These are phyloP conservation scores for Cardinalis cardinalis DNA, from an alignment of 2,113 vertebrate genomes.

Conservation along the genomic window DNA sequence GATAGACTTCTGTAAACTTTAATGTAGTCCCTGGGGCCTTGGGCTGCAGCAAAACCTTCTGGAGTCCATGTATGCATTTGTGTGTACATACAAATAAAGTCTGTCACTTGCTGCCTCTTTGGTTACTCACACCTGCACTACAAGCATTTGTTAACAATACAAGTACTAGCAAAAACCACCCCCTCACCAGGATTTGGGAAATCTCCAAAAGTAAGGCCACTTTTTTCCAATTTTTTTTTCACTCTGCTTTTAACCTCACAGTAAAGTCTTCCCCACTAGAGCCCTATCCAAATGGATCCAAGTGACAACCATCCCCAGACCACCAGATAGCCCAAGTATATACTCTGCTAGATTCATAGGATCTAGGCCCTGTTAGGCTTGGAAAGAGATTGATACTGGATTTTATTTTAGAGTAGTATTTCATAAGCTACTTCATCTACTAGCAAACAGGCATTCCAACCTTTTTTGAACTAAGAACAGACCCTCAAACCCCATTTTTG, in stretches of 20 bases:
- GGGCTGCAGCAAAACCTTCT: neutral
- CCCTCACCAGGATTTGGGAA: neutral
- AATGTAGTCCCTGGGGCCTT: neutral
- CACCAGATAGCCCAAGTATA: neutral
- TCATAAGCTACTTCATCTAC: neutral
- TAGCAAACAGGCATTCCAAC: neutral
- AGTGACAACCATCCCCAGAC: neutral
- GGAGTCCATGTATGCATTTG: neutral
- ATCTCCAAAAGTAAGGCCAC: neutral
- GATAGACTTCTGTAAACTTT: neutral
- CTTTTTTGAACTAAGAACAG: neutral
- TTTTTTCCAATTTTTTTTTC: neutral
- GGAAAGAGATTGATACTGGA: neutral
- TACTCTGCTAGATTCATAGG: neutral
- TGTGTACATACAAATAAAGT: constrained; percentile 7
- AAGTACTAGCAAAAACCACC: neutral
- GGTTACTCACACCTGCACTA: constrained; percentile 27
- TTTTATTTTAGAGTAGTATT: neutral
- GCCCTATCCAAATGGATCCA: neutral
- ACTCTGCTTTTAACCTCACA: neutral
- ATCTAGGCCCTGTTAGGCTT: neutral
- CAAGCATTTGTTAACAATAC: neutral
- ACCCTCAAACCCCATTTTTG: neutral
- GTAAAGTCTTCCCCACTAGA: neutral
- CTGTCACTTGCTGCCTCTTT: constrained; percentile 42